These are phyloP conservation scores for Eulacestoma nigropectus DNA, from an alignment of 2,113 vertebrate species.

Conservation along the genomic window DNA sequence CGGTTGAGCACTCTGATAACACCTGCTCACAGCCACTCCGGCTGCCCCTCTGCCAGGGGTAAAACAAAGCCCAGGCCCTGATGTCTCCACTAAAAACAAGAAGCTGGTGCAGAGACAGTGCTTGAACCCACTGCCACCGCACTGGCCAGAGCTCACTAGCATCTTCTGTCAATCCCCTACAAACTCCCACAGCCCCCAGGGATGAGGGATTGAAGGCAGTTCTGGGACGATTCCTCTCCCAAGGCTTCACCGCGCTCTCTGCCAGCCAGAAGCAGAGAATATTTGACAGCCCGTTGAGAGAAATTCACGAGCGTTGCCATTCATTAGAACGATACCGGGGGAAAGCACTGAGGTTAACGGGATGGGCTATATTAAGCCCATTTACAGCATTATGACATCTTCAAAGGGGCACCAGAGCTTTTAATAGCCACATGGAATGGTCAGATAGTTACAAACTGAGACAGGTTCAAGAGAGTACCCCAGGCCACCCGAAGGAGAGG, in stretches of 20 bases:
- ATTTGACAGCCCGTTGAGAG: neutral
- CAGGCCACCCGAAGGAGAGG: neutral
- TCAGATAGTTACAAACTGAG: neutral
- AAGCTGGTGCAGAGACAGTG: accelerated
- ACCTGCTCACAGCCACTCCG: neutral
- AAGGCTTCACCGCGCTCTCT: accelerated
- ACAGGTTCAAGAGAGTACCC: neutral
- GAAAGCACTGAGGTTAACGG: neutral
- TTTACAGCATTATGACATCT: neutral
- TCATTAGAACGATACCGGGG: neutral
- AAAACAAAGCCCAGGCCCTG: neutral
- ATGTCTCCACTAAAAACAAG: neutral
- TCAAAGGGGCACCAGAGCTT: neutral
- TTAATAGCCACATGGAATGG: neutral
- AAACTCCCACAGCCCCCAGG: neutral
- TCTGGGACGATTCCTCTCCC: neutral
- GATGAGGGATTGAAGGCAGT: accelerated
- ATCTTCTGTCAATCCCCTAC: accelerated
- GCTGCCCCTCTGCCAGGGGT: neutral
- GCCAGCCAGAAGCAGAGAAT: neutral
- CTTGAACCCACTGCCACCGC: accelerated
- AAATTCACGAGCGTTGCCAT: neutral
- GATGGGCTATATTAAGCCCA: neutral
- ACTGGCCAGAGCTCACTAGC: accelerated
- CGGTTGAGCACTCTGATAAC: accelerated